Base-by-base conservation (phyloP, 2,113 vertebrate genomes). In the Neotoma lepida region DNA sequence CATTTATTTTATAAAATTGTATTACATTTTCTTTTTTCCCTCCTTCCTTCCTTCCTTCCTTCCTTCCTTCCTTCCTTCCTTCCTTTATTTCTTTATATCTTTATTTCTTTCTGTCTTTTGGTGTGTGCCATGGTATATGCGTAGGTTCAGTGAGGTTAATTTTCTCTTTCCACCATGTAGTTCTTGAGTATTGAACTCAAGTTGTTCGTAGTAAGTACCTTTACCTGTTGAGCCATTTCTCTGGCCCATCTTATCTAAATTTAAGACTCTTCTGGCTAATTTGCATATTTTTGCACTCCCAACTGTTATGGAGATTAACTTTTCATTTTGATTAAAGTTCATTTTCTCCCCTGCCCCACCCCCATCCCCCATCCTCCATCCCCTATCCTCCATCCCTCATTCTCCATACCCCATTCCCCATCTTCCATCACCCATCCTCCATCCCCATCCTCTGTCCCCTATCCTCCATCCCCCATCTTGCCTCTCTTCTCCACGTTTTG, bases 241-340 rank as follows among this genome's bases (percentile, higher is more conserved):
- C 51, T 81, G 51, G 35, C 51, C 71, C 20, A 26, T 81, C 51
- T 58, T 58, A 9, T 39, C 3, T 70, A 66, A n/a, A 6, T 76
- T 94, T 87, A 78, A 61, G 46, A 46, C 22, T 70, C 4, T 71
- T 91, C 61, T 80, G n/a, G 35, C 26, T 26, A 17, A 24, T 84
- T 84, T 74, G 64, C 2, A 49, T 14, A 76, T 92, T 26, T 73
- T 46, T 92, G 10, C 56, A 71, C 15, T 13, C 24, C 35, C 24
- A 73, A 35, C 35, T 5, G 66, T 68, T 77, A 18, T 35, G 78
- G 54, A 88, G 3, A 6, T 10, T 46, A 90, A 20, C 78, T 73
- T 96, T 92, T 94, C 41, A 33, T 74, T 94, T 95, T 80, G 28
- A 28, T 13, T 20, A 39, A 94, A 85, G 24, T 0, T 39, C 24